A percentile compares a stretch with the other conserved stretches of the same genome.
phyloP scores from a whole-genome alignment of 2,888 invertebrate species.

The Drosophila helvetica region DNA sequence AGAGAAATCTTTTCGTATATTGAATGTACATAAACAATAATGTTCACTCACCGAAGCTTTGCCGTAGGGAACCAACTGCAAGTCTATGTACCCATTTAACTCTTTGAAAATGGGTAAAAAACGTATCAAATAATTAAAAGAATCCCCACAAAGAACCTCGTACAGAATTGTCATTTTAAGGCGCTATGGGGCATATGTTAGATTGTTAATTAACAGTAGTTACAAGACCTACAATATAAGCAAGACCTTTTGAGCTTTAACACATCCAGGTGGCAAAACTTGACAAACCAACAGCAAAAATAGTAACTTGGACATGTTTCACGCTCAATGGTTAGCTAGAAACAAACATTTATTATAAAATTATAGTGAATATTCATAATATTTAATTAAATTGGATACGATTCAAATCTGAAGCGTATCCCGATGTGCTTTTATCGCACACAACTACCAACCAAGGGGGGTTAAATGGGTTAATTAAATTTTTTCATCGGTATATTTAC shows the following conservation, averaged over 20 bases:
- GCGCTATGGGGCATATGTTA: constrained; percentile 11
- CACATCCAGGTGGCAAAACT: neutral
- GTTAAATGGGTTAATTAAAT: too few species aligned
- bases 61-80: constrained; percentile 86
- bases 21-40: neutral
- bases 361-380: neutral
- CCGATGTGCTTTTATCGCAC: too few species aligned
- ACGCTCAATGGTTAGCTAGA: neutral
- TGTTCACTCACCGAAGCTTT: constrained; percentile 85
- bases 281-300: neutral
- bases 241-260: neutral
- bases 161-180: constrained; percentile 85
- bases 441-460: too few species aligned
- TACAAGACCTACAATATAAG: neutral
- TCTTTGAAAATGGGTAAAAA: constrained; percentile 85
- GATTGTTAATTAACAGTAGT: neutral
- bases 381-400: neutral
- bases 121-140: constrained; percentile 70
- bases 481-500: too few species aligned
- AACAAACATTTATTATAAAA: neutral
- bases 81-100: constrained; percentile 84
- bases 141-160: constrained; percentile 87
- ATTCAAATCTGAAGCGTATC: neutral
- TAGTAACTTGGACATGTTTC: neutral
- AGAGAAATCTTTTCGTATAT: neutral